Percentiles rank a stretch among this genome's conserved stretches.
Conservation (phyloP, 2,888 invertebrate species). For the Artemia sinica region DNA sequence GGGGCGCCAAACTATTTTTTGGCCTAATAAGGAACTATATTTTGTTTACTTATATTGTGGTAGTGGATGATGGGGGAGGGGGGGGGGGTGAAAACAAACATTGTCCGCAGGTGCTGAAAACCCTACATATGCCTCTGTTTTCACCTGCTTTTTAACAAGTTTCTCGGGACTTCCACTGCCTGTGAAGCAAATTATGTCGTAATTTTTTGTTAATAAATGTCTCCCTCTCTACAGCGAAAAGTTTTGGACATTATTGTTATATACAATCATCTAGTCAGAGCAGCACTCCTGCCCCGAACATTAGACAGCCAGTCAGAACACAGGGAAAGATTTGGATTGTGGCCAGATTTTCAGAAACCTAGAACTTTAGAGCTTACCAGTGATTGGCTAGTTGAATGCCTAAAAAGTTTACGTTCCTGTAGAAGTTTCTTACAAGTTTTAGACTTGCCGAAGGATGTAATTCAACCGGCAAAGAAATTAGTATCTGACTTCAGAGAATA, state of each 20-base stretch:
- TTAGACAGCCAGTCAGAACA: constrained; percentile 34
- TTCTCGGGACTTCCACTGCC: no score
- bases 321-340: constrained; percentile 37
- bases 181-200: no score
- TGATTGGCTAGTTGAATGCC: constrained; percentile 2
- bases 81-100: no score
- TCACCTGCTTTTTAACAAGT: no score
- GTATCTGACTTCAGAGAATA: neutral
- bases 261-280: constrained; percentile 52
- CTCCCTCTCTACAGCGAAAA: constrained; percentile 45
- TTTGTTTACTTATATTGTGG: no score
- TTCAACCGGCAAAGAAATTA: neutral
- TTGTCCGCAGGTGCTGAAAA: neutral
- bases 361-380: constrained; percentile 23
- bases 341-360: constrained; percentile 30
- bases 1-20: no score
- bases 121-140: neutral
- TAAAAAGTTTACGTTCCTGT: neutral
- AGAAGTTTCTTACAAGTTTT: constrained; percentile 4
- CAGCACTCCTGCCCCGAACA: constrained; percentile 50
- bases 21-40: no score
- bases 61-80: no score
- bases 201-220: constrained; percentile 19
- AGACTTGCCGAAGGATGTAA: constrained; percentile 11
- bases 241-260: constrained; percentile 55